These are phyloP conservation scores for Callorhinus ursinus DNA, from an alignment of 2,113 vertebrate species.

Conservation along the genomic window DNA sequence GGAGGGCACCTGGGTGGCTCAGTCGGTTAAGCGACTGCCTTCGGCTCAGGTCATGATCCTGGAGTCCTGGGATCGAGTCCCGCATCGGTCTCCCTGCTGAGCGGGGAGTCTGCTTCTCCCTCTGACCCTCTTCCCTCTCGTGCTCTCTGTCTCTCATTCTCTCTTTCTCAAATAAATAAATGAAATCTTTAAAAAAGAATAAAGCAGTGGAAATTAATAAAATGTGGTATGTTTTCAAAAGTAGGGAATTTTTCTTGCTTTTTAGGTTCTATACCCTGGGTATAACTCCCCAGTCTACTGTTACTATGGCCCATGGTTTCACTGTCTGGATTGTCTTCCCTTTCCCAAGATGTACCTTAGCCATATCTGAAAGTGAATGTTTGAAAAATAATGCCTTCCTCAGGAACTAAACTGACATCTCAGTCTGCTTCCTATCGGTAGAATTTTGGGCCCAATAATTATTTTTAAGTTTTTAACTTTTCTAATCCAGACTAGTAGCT, in stretches of 20 bases:
- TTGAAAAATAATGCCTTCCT: neutral
- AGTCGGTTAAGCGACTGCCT: no score
- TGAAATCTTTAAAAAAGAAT: neutral
- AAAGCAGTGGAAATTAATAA: neutral
- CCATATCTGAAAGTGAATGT: neutral
- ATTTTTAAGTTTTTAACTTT: neutral
- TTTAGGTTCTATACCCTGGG: neutral
- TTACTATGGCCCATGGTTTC: neutral
- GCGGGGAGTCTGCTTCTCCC: no score
- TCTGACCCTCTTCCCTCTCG: no score
- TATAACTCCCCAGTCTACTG: neutral
- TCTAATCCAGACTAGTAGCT: neutral
- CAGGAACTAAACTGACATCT: neutral
- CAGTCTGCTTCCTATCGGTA: neutral
- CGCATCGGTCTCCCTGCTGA: no score
- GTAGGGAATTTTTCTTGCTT: neutral
- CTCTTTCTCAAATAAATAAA: no score
- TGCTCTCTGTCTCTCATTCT: no score
- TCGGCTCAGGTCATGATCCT: no score
- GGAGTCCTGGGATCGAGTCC: no score
- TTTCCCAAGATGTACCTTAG: neutral
- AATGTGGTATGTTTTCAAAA: neutral
- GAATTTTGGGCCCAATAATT: neutral
- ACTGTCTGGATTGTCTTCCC: neutral
- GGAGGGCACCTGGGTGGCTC: no score